A percentile compares a stretch with the other conserved stretches of the same genome.
phyloP scores from a whole-genome alignment of 2,113 vertebrate species.

The Tragelaphus buxtoni region DNA sequence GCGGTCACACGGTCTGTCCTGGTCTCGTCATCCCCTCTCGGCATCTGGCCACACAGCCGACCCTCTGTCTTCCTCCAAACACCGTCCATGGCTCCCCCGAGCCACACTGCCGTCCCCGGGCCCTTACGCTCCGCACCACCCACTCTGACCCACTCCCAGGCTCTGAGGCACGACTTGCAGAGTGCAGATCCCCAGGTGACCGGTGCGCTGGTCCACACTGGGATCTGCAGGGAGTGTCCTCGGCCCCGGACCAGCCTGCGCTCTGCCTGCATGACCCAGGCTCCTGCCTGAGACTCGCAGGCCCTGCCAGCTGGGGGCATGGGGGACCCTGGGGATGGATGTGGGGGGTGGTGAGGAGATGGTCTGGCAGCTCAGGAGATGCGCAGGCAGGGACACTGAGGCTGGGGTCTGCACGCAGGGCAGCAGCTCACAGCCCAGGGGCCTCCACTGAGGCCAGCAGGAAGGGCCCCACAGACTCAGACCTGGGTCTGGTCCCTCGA shows the following conservation, averaged over 20 bases:
- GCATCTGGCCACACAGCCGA: fast-evolving
- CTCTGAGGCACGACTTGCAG: neutral
- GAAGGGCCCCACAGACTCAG: fast-evolving
- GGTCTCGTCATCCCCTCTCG: neutral
- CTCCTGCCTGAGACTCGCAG: neutral
- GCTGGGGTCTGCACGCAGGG: no score
- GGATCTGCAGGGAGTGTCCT: fast-evolving
- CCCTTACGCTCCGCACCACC: fast-evolving
- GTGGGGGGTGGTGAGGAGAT: neutral
- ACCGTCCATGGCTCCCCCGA: neutral
- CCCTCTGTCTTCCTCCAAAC: neutral
- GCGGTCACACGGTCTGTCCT: fast-evolving
- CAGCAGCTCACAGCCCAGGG: fast-evolving
- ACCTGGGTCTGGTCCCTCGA: neutral
- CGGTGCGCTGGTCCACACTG: neutral
- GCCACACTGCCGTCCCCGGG: fast-evolving
- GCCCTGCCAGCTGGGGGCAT: neutral
- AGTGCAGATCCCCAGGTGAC: fast-evolving
- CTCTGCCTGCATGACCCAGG: neutral
- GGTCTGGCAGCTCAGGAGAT: neutral
- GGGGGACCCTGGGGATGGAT: fast-evolving
- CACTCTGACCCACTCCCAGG: fast-evolving
- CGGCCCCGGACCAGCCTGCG: neutral
- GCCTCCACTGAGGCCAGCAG: neutral
- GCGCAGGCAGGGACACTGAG: fast-evolving